These are phyloP conservation scores for Anguilla obscura DNA, from an alignment of 2,797 vertebrate species.

Conservation along the genomic window DNA sequence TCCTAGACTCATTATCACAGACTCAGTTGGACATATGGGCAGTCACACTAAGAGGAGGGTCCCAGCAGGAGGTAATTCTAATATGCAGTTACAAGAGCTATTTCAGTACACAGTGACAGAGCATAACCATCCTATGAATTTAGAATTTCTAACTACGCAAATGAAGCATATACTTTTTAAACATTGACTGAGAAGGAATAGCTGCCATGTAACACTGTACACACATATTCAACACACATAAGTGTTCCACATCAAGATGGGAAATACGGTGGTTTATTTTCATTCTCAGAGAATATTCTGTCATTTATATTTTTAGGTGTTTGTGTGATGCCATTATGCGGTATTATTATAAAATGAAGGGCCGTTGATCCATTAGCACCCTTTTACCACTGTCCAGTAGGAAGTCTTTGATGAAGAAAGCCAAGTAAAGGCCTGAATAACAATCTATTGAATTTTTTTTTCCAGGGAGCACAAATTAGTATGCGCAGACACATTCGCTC, in stretches of 20 bases:
- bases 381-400: neutral
- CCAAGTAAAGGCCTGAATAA: conserved; percentile 5
- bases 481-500: neutral
- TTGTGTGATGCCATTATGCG: neutral
- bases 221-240: neutral
- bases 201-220: neutral
- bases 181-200: neutral
- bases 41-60: conserved; percentile 4
- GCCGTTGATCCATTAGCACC: neutral
- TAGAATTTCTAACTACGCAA: neutral
- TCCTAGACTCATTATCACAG: neutral
- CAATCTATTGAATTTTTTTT: neutral
- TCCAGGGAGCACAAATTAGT: neutral
- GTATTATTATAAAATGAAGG: neutral
- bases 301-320: neutral
- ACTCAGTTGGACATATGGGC: conserved; percentile 3
- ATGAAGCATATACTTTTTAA: neutral
- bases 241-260: neutral
- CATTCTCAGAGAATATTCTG: neutral
- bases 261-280: neutral
- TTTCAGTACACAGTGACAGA: neutral
- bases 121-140: neutral
- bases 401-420: neutral
- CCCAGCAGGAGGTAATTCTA: conserved; percentile 16
- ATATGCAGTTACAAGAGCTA: neutral